Evolutionary conservation across 2,888 invertebrate species (phyloP).

Genomic region (Euclidia mi): DNA sequence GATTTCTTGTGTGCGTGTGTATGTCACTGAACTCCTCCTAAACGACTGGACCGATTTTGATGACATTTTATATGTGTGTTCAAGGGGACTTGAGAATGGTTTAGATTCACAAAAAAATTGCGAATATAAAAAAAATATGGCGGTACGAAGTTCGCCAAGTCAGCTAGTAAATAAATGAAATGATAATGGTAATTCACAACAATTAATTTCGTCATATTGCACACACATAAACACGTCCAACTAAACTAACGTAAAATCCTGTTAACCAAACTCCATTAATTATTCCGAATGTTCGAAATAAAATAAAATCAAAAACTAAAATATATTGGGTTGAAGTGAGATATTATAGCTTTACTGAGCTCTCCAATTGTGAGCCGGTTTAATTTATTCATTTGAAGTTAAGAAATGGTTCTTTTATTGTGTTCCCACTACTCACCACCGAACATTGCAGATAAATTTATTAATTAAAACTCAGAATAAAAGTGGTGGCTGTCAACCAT

Average conservation of each 20-base stretch:
- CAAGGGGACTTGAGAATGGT: no score
- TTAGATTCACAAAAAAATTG: no score
- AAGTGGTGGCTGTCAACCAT: constrained; percentile 19
- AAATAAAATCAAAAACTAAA: constrained; percentile 13
- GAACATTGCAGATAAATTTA: constrained; percentile 65
- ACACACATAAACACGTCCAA: neutral
- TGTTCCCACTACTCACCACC: constrained; percentile 53
- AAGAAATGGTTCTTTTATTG: constrained; percentile 64
- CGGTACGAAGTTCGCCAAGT: no score
- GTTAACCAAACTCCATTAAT: neutral
- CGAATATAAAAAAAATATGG: no score
- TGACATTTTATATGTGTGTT: no score
- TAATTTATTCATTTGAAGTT: constrained; percentile 67
- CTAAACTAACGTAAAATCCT: neutral
- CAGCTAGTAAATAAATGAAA: no score
- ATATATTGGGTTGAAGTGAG: constrained; percentile 25
- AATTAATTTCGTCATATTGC: no score
- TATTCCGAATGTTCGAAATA: constrained; percentile 2
- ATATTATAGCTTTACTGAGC: constrained; percentile 62
- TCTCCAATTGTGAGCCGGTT: constrained; percentile 62
- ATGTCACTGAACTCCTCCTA: no score
- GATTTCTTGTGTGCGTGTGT: no score
- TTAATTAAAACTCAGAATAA: constrained; percentile 69
- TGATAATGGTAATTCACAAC: no score
- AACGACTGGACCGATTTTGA: no score